Conservation (phyloP, 2,113 vertebrate genomes). For the Lampris incognitus region DNA sequence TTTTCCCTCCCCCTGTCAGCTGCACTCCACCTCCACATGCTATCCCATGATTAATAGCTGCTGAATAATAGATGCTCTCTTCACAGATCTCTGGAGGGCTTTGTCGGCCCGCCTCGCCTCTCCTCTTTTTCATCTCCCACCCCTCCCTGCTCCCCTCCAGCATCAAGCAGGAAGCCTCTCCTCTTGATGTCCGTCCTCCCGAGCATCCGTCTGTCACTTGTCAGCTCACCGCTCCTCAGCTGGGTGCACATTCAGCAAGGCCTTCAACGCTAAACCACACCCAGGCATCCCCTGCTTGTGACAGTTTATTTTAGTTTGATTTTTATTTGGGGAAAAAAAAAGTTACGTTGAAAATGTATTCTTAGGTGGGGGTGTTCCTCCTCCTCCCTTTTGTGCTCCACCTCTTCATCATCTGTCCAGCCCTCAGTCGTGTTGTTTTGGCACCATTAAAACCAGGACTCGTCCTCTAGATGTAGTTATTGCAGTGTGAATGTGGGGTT, state of each 20-base stretch:
- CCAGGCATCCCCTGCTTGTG: too few relatives aligned
- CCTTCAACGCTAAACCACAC: too few relatives aligned
- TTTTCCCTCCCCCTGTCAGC: conserved; percentile 41
- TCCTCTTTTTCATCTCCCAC: background rate
- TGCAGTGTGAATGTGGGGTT: background rate
- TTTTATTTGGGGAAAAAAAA: too few relatives aligned
- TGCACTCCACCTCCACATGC: conserved; percentile 33
- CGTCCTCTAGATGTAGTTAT: background rate
- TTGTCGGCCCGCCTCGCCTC: conserved; percentile 17
- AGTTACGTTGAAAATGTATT: too few relatives aligned
- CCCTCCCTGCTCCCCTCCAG: background rate
- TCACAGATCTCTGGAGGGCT: conserved; percentile 58
- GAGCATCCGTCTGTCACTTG: background rate
- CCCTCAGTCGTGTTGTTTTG: background rate
- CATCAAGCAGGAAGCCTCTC: background rate
- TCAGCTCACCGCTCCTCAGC: background rate
- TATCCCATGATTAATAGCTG: conserved; percentile 70
- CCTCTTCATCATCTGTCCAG: too few relatives aligned
- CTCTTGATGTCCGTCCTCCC: background rate
- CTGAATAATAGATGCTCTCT: conserved; percentile 72
- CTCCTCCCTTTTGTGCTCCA: too few relatives aligned
- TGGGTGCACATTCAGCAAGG: too few relatives aligned
- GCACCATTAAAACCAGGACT: too few relatives aligned
- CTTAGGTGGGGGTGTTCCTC: too few relatives aligned
- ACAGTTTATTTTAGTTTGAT: too few relatives aligned